phyloP scores from a whole-genome alignment of 2,888 invertebrate species.

The Lysandra bellargus region DNA sequence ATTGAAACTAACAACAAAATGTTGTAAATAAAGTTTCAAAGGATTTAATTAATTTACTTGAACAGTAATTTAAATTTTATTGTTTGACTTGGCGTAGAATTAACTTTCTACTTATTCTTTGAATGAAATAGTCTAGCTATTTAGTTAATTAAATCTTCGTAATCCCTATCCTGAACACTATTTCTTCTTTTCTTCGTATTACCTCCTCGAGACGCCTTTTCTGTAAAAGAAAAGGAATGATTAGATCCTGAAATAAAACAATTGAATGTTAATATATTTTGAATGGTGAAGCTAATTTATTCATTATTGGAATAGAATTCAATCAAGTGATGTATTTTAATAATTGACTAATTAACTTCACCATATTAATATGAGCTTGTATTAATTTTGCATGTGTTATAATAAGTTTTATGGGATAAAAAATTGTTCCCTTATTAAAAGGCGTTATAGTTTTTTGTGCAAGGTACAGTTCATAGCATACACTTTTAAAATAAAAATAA shows the following conservation, averaged over 20 bases:
- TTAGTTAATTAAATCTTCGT: neutral
- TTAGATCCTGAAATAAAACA: slow-evolving; percentile 44
- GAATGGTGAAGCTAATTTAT: neutral
- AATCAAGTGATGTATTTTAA: neutral
- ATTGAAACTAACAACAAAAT: neutral
- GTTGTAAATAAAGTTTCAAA: neutral
- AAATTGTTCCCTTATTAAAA: neutral
- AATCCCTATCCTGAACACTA: slow-evolving; percentile 35
- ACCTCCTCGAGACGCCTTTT: slow-evolving; percentile 91
- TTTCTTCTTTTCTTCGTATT: slow-evolving; percentile 53
- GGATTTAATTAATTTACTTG: neutral
- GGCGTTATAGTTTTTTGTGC: neutral
- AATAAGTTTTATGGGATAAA: neutral
- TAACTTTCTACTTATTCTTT: neutral
- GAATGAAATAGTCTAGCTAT: neutral
- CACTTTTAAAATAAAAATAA: neutral
- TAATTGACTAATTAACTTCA: neutral
- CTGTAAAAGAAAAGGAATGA: slow-evolving; percentile 82
- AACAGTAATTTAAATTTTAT: neutral
- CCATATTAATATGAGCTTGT: neutral
- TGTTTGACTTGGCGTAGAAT: neutral
- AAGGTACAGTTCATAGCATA: neutral
- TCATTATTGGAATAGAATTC: neutral
- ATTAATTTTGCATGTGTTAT: neutral
- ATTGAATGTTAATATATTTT: neutral